Evolutionary conservation across 2,797 vertebrate species (phyloP), one percentile per base, ranked within the genome.

Genomic region (Heliangelus exortis): DNA sequence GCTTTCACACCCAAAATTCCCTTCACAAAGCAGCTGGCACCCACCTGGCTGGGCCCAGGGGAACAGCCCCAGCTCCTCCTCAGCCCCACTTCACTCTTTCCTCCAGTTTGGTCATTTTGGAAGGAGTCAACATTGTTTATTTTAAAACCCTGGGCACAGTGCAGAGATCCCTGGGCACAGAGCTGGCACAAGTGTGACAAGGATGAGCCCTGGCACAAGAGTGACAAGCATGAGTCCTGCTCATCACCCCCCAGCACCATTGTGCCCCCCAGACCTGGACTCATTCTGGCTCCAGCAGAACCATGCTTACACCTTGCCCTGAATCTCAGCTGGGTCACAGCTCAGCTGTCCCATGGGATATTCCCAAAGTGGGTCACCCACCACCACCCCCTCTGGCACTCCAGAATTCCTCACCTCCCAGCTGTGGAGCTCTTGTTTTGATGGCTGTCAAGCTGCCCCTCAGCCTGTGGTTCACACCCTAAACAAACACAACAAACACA

Each of bases 381-480:
- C 43, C 55, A 45, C 43, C 14, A 16, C 45, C 45, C 45, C 45
- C 39, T 36, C 39, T 41, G 39, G 39, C 39, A 39, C 39, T 39
- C 39, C 39, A 39, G 39, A 39, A 41, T 13, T 41, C 10, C 22
- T 98, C 97, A 99, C 99, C 99, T 98, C 99, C 99, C 53, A 99
- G 95, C 26, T 99, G 99, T 39, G 99, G 99, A 25, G 99, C 99
- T 97, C 99, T 98, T 67, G 98, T 99, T 96, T 98, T 99, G 93
- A 99, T 98, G 36, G 99, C 99, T 10, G 99, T 98, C 97, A 99
- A 71, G 84, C 99, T 99, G 9, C 99, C 99, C 80, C 96, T 98
- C 91, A 99, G 98, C 85, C 99, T 98, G 96, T 99, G 99, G 96
- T 96, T 99, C 90, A 99, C 98, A 28, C 99, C 99, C 99, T 99